Base-by-base conservation (phyloP, 2,113 vertebrate species). In the Origma solitaria region DNA sequence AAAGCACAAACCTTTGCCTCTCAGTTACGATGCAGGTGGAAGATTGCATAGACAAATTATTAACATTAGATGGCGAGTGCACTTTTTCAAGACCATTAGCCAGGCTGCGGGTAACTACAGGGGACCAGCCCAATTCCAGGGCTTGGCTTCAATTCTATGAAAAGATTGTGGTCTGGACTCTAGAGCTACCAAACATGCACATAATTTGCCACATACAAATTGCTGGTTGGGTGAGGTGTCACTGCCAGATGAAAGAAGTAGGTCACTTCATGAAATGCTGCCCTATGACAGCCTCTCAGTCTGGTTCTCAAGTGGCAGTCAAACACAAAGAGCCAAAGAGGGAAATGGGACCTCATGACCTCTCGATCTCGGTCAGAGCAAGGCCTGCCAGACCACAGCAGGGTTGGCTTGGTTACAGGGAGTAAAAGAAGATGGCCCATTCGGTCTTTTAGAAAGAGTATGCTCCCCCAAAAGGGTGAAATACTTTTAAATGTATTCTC, bases 351-450 rank as follows among this genome's bases (percentile, higher is more conserved):
- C 42, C 33, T 62, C 33, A 47, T 7, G 28, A 82, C 27, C 38
- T 81, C 47, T 83, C 15, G 2, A 53, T n/a, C 45, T 45, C 57
- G 45, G 66, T 53, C 40, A 85, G 25, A 84, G 11, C 2, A 66
- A 45, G 47, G 23, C 42, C 35, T 24, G 11, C 15, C 31, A 87
- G 76, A 89, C 5, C 40, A 65, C 50, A 49, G 37, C 30, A 88
- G 13, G 1, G 8, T 0, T 77, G 20, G 6, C 10, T 77, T 65
- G 7, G 18, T 45, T 57, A 69, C 2, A 62, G 4, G 7, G 2
- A 75, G 1, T 24, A 69, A 47, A 71, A 57, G 8, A 33, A 64
- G 9, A 2, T 65, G 49, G 25, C 4, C 14, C 31, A 65, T 27
- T 12, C 14, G 50, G 28, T 62, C 61, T 49, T 11, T 20, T 20